These are phyloP conservation scores for Nasonia oneida DNA, from an alignment of 2,888 invertebrate species.

Conservation along the genomic window DNA sequence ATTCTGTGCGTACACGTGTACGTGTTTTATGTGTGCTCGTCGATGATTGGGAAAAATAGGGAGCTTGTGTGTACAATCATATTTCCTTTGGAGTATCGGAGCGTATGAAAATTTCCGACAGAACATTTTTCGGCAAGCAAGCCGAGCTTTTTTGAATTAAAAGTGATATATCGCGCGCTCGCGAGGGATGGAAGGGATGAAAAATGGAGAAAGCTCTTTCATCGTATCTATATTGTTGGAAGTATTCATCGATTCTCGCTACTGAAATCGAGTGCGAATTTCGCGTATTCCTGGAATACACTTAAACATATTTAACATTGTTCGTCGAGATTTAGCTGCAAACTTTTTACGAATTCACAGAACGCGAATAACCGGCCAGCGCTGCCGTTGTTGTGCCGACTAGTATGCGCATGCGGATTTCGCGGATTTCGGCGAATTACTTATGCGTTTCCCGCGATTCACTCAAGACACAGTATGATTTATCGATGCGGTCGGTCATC, in stretches of 20 bases:
- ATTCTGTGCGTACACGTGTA: background rate
- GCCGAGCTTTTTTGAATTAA: background rate
- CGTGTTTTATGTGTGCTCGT: background rate
- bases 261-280: background rate
- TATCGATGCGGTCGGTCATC: background rate
- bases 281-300: background rate
- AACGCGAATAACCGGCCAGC: background rate
- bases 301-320: no score
- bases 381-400: no score
- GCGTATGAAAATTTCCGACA: background rate
- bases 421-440: no score
- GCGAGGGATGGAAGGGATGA: no score
- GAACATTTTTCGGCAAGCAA: background rate
- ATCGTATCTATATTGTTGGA: background rate
- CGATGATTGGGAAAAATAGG: background rate
- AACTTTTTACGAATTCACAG: background rate
- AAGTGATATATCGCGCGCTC: background rate
- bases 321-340: no score
- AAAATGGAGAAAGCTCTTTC: background rate
- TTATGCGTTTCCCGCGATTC: background rate
- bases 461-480: background rate
- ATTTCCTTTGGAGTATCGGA: background rate
- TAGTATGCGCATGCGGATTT: no score
- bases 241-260: slow-evolving; percentile 23
- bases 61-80: background rate